These are phyloP conservation scores for Anolis sagrei DNA, from an alignment of 2,113 vertebrate species.

Conservation along the genomic window DNA sequence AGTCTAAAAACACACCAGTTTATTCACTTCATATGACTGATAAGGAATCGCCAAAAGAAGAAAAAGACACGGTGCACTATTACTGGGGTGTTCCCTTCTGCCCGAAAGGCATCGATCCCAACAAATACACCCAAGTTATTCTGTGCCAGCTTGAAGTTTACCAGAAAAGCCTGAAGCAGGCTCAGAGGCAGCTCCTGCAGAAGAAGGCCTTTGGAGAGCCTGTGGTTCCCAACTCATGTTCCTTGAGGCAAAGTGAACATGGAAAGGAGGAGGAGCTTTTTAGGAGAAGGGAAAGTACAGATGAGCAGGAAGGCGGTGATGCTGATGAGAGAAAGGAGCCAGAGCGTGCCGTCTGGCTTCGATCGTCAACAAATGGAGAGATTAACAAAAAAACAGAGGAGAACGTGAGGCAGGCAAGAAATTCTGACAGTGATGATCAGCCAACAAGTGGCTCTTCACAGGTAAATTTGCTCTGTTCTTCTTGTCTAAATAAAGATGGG, in stretches of 20 bases:
- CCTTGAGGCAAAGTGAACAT: constrained; percentile 67
- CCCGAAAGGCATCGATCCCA: constrained; percentile 88
- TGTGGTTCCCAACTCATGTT: constrained; percentile 78
- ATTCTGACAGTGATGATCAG: constrained; percentile 73
- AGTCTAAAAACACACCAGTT: constrained; percentile 26
- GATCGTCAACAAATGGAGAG: constrained; percentile 64
- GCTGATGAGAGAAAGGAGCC: constrained; percentile 68
- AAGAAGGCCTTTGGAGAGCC: constrained; percentile 89
- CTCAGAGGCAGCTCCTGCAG: constrained; percentile 86
- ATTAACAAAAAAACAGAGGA: constrained; percentile 60
- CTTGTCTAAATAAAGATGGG: constrained; percentile 3
- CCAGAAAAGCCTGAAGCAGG: constrained; percentile 90
- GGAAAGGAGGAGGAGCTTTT: constrained; percentile 61
- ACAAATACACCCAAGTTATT: constrained; percentile 92
- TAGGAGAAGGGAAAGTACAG: constrained; percentile 60
- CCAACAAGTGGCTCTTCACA: constrained; percentile 78
- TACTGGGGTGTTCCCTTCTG: constrained; percentile 98
- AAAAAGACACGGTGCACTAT: constrained; percentile 81
- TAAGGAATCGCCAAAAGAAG: constrained; percentile 58
- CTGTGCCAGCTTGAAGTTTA: constrained; percentile 94
- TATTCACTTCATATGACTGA: constrained; percentile 24
- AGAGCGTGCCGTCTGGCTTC: constrained; percentile 67
- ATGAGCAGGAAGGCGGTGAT: constrained; percentile 76
- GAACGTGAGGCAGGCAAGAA: constrained; percentile 67
- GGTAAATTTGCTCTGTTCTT: constrained; percentile 65